A percentile compares a stretch with the other conserved stretches of the same genome.
Conservation (phyloP, 2,113 vertebrate species). For the Tetraodon nigroviridis region DNA sequence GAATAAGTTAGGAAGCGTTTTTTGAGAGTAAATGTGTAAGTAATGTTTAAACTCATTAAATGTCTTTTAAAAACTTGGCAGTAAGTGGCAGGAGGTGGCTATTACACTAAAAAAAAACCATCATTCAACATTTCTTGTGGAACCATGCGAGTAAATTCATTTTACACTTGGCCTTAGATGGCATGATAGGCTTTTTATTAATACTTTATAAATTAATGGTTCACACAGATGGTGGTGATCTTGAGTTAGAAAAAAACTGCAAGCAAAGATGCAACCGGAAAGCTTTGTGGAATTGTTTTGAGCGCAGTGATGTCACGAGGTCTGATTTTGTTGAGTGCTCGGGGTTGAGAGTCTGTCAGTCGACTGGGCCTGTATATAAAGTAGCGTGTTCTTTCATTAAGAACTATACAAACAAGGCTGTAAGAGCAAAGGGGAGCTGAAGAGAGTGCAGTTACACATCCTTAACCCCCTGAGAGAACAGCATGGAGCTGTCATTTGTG, state of each 20-base stretch:
- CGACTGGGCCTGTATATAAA: conserved; percentile 78
- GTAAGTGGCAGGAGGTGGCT: conserved; percentile 77
- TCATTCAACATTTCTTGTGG: conserved; percentile 71
- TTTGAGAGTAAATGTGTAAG: conserved; percentile 85
- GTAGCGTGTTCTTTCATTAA: conserved; percentile 47
- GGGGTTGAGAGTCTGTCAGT: conserved; percentile 55
- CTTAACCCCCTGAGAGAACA: conserved; percentile 63
- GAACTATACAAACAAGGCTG: conserved; percentile 50
- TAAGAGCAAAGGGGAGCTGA: conserved; percentile 45
- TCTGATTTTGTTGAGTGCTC: conserved; percentile 37
- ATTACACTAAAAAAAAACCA: conserved; percentile 79
- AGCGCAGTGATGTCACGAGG: conserved; percentile 46
- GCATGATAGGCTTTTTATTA: conserved; percentile 28
- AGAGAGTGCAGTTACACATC: conserved; percentile 56
- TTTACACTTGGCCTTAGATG: conserved; percentile 69
- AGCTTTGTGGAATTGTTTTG: conserved; percentile 2
- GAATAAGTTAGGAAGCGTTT: conserved; percentile 82
- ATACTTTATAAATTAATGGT: conserved; percentile 34
- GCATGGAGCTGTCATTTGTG: conserved; percentile 60
- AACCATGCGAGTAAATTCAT: conserved; percentile 73
- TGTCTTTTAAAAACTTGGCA: conserved; percentile 85
- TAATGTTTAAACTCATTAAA: conserved; percentile 88
- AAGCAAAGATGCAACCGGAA: conserved; percentile 1
- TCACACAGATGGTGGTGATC: conserved; percentile 65
- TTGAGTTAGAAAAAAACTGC: conserved; percentile 52